Base-by-base conservation (phyloP, 2,113 vertebrate genomes). In the Morone chrysops region DNA sequence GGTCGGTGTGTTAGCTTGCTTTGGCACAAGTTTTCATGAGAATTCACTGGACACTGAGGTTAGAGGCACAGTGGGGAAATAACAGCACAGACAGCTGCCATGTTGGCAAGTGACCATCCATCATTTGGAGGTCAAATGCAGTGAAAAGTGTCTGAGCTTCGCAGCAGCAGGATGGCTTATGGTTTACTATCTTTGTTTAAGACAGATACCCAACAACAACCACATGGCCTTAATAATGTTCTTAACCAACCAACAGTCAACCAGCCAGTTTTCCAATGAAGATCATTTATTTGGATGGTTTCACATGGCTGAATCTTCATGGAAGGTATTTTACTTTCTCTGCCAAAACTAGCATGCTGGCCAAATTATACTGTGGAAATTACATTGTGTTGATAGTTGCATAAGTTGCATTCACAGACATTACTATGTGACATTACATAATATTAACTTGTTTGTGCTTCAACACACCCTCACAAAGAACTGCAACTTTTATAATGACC, bases 21-120 rank as follows among this genome's bases (percentile, higher is more conserved):
- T 83, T 72, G 81, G 83, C 72, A 4, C 38, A 45, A 3, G 31
- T n/a, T 66, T 68, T 54, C 45, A 40, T 80, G 65, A 51, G 76
- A 78, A 75, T 69, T 72, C 48, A 48, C 60, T 70, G 70, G 81
- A 87, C 11, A 67, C 67, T 72, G 45, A 70, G 38, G 56, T 69
- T 70, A 25, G 62, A 77, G 84, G 18, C 41, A 0, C 61, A 38
- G 17, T 47, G 61, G 54, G 59, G 70, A 63, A 79, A 25, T 54
- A 50, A 14, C 1, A 1, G 53, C 38, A 12, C 40, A 77, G 57
- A 41, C 56, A 12, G 31, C 71, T 31, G 60, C 20, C 40, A 43
- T 48, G 22, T 41, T 75, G 79, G 22, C 66, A 77, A n/a, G 53
- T 41, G 14, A 13, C 10, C 10, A 40, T 41, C 18, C 41, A 6